Evolutionary conservation across 2,888 invertebrate genomes (phyloP), one percentile per base, ranked within the genome.

Genomic region (Ochropacha duplaris): DNA sequence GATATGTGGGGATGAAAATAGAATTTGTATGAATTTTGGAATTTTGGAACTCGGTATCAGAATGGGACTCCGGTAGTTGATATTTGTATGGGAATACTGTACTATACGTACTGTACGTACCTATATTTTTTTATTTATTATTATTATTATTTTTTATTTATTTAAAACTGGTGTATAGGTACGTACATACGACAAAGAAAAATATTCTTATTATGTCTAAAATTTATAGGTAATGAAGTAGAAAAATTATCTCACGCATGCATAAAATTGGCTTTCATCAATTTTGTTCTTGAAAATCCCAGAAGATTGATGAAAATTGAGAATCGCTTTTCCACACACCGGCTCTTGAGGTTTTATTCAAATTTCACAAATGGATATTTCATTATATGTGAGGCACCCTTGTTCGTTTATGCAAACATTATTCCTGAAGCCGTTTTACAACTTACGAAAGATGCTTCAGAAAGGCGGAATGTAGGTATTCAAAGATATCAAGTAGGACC

Each of bases 221-320:
- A 12, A 2, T 2, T 2, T 12, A 36, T n/a, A 36, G n/a, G 36
- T n/a, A 34, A 12, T 14, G 6, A 19, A n/a, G n/a, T n/a, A n/a
- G n/a, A n/a, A 19, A 19, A 9, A 8, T 44, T 44, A 44, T 44
- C 19, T 44, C 44, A 44, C 44, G 16, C 44, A 44, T 44, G 44
- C 44, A 44, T 44, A 14, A 19, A 44, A 44, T 44, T 19, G 9
- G 1, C 9, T 19, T 19, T 19, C n/a, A 44, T 39, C 39, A 4
- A 39, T 44, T 44, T 44, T 44, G 19, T 19, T 50, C 50, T 16
- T 9, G 26, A 26, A 24, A 50, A 50, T 50, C 50, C 50, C 14
- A 5, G 50, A 50, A 26, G 24, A 26, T 26, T 50, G 50, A 50
- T 50, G 26, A 44, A 44, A 44, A 44, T 44, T 50, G 50, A 50